Evolutionary conservation across 2,113 vertebrate genomes (phyloP), one percentile per base, ranked within the genome.

Genomic region (Dissostichus mawsoni): DNA sequence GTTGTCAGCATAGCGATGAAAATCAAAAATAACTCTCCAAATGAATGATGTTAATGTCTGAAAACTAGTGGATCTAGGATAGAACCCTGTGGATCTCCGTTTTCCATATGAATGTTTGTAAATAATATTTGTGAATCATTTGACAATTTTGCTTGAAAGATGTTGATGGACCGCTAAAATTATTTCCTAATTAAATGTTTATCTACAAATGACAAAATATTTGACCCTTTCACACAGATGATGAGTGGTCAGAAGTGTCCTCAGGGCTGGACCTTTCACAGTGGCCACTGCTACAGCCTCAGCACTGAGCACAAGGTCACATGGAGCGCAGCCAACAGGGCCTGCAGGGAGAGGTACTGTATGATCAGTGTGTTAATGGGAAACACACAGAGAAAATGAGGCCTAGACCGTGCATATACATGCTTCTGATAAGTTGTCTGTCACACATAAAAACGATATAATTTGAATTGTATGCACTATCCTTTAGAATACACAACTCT

Each of bases 271-370:
- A 96, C 90, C 33, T 94, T 91, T 20, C 92, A 96, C 3, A 85
- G 91, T 0, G 92, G 92, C 53, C 92, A 86, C 82, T 99, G 98
- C 83, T 97, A 98, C 86, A 75, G 94, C 66, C 80, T 96, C 56
- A 92, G 94, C 78, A 91, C 87, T 11, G 93, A 95, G 58, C 89
- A 61, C 72, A 97, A 94, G 78, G 93, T 89, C 71, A 94, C 94
- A 11, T 99, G 98, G 98, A 95, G 86, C 52, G 11, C 69, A 17
- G 98, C 98, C 20, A 95, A 94, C 69, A 88, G 0, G 45, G 83
- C 92, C 70, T 99, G 98, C 95, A 95, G 91, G 86, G 95, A 97
- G 93, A 95, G 92, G 98, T 99, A 20, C 20, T 20, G 20, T 20
- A 95, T 2, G 4, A 57, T 45, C 41, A 16, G 5, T 11, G 10